Base-by-base conservation (phyloP, 2,113 vertebrate genomes). In the Atrichornis clamosus region DNA sequence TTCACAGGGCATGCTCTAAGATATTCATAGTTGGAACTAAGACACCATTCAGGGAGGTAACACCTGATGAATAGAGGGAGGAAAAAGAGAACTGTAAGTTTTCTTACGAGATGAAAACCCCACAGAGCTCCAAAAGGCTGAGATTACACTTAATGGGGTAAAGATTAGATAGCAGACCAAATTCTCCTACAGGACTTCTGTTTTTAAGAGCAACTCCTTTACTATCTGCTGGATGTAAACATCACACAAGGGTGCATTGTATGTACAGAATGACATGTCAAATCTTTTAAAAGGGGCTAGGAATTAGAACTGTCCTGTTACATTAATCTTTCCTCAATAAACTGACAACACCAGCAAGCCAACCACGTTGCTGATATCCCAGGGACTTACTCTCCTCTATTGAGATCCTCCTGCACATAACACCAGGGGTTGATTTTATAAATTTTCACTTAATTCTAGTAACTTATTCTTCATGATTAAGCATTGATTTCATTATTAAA, bases 201-300 rank as follows among this genome's bases (percentile, higher is more conserved):
- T 24, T 90, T 90, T 55, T 39, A 83, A 86, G 33, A 92, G 35
- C 13, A 80, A 46, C 15, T 60, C 16, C n/a, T 90, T 82, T 20
- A 52, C 15, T 53, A 20, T 30, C 23, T 74, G 60, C 7, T 72
- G 58, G 27, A 72, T 27, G 62, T 81, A 84, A 74, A 84, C 15
- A 59, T 35, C 24, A 18, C 35, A 49, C 32, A 55, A 42, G 22
- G 7, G 32, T 63, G n/a, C 87, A n/a, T 24, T 33, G 11, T 32
- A 42, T 2, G 4, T 49, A 63, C 6, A 64, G 15, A 85, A 82
- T 0, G 0, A 49, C 2, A 4, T 0, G 6, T 23, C 44, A 74
- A 58, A 49, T 27, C 39, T 88, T 79, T 44, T 39, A 67, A 62
- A 83, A 68, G 30, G 33, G 13, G 49, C 32, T n/a, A 49, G 6